phyloP scores from a whole-genome alignment of 2,113 vertebrate genomes.

The Gallinago undulata region DNA sequence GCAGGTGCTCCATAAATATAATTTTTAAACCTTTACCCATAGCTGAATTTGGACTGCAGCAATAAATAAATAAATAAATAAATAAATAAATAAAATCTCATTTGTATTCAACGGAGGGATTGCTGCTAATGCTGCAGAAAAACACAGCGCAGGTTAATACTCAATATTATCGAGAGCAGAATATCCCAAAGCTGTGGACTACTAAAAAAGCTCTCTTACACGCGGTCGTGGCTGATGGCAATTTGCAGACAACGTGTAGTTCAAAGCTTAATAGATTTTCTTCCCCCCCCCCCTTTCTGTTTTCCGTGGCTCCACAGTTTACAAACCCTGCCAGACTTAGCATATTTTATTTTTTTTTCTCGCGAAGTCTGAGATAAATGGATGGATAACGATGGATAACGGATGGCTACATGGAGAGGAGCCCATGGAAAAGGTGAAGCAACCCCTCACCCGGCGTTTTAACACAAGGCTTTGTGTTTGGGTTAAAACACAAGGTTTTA shows the following conservation, averaged over 20 bases:
- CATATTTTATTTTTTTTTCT: too few relatives aligned
- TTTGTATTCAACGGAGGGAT: background rate
- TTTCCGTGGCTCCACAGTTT: background rate
- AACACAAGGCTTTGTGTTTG: background rate
- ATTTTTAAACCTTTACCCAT: background rate
- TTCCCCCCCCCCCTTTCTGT: background rate
- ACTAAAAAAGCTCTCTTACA: background rate
- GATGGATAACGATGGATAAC: too few relatives aligned
- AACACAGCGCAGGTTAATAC: background rate
- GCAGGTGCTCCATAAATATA: background rate
- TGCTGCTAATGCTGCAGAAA: constrained; percentile 15
- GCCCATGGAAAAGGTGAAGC: background rate
- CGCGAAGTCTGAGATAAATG: too few relatives aligned
- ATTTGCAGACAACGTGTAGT: background rate
- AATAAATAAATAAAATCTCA: background rate
- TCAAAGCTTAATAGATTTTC: background rate
- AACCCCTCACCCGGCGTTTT: background rate
- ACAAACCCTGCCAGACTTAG: background rate
- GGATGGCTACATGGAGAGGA: background rate
- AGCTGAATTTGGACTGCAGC: background rate
- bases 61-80: background rate
- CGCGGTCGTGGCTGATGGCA: background rate
- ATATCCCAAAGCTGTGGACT: background rate
- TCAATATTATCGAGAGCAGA: constrained; percentile 27
- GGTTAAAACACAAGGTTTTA: background rate